Evolutionary conservation across 2,888 invertebrate species (phyloP), one percentile per base, ranked within the genome.

Genomic region (Ceramica pisi): DNA sequence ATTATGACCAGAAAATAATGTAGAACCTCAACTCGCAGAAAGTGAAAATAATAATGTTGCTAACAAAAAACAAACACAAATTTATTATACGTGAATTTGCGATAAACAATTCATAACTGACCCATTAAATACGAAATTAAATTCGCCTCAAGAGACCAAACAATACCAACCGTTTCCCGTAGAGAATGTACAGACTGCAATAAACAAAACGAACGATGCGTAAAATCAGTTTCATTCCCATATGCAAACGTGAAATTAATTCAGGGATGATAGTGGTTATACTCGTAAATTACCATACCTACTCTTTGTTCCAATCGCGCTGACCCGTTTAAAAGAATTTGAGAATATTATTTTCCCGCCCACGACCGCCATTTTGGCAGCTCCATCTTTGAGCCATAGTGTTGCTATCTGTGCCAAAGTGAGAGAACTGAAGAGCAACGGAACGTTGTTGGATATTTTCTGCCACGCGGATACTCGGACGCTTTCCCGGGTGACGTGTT

Each of bases 211-310:
- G 56, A 78, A 63, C 55, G 48, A 78, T 44, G 23, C 73, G 31
- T 68, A 56, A 82, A 80, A 80, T 80, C 78, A 72, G 78, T 78
- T 80, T 55, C 72, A 55, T 56, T 71, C 56, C 65, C 57, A 46
- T 78, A 68, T 59, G 57, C 59, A 67, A 80, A 82, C 82, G 68
- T 53, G 59, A 82, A 72, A 82, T 80, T 72, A 80, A 80, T 82
- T 82, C 79, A 78, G 68, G 73, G 79, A 68, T 80, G 79, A 82
- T 78, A 72, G 82, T 82, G 73, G 79, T 78, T 78, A 78, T 80
- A 80, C 68, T 72, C 72, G 66, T 82, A 78, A 80, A 80, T 80
- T 82, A 82, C 73, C 82, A 78, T 82, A 56, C 82, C 72, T 82
- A 56, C 65, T 63, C 78, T 80, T 72, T 82, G 82, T 80, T 78